phyloP scores from a whole-genome alignment of 2,888 invertebrate genomes.

The Malthinus flaveolus region DNA sequence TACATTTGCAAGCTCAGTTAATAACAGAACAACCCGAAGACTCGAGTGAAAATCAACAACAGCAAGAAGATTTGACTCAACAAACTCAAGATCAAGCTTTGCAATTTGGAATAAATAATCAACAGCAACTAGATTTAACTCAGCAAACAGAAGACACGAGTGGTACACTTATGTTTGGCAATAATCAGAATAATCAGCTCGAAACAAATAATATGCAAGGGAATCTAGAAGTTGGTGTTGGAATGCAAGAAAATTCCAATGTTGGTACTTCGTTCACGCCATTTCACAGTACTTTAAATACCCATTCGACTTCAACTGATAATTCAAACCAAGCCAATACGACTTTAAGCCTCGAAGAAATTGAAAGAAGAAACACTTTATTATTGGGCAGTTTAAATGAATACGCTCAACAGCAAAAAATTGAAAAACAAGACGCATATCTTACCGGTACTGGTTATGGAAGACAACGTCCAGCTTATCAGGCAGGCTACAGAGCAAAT shows the following conservation, averaged over 20 bases:
- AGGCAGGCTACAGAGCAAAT: not conserved
- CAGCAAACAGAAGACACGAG: constrained; percentile 25
- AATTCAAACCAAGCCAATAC: too few relatives aligned
- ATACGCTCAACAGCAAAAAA: constrained; percentile 1
- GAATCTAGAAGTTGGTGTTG: not conserved
- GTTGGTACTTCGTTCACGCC: not conserved
- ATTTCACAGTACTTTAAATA: too few relatives aligned
- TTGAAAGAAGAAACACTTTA: constrained; percentile 22
- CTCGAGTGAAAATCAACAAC: too few relatives aligned
- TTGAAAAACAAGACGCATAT: not conserved
- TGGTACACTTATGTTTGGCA: not conserved
- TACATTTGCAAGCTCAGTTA: too few relatives aligned
- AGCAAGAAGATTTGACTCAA: constrained; percentile 35
- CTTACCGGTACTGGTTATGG: constrained; percentile 6
- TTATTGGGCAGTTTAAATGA: constrained; percentile 19
- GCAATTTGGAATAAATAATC: not conserved
- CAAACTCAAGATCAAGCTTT: constrained; percentile 34
- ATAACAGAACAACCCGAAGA: too few relatives aligned
- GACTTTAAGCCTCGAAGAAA: not conserved
- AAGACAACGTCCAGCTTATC: constrained; percentile 5
- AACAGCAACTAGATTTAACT: constrained; percentile 18
- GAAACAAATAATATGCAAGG: not conserved
- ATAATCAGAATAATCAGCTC: not conserved
- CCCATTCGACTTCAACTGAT: too few relatives aligned
- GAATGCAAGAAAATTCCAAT: not conserved